phyloP scores from a whole-genome alignment of 2,113 vertebrate species.

The Crocuta crocuta region DNA sequence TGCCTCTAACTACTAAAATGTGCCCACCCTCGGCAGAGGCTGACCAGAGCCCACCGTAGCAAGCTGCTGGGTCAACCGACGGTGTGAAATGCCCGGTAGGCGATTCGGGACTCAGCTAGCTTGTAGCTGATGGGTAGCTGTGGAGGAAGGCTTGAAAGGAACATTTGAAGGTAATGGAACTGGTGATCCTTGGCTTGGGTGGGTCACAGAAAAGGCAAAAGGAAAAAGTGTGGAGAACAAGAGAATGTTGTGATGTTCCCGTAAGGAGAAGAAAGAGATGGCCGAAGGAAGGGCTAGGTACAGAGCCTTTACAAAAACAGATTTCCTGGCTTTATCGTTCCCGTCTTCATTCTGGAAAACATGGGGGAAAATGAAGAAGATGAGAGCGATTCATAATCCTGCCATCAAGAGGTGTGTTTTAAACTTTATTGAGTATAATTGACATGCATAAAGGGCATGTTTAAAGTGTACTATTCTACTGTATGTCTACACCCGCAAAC shows the following conservation, averaged over 20 bases:
- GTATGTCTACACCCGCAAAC: neutral
- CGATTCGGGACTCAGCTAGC: neutral
- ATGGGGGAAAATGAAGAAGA: neutral
- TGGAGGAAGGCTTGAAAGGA: neutral
- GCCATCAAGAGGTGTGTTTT: neutral
- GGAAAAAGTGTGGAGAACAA: neutral
- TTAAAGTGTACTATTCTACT: neutral
- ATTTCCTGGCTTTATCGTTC: neutral
- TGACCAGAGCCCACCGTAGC: neutral
- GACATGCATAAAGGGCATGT: neutral
- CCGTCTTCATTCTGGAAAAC: neutral
- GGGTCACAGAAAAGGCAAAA: neutral
- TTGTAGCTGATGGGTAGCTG: neutral
- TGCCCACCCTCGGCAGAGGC: neutral
- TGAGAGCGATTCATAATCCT: neutral
- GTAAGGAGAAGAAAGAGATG: neutral
- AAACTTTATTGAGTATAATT: neutral
- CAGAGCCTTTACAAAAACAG: neutral
- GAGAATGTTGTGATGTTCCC: neutral
- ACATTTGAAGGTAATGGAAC: neutral
- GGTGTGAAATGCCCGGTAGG: rapidly evolving
- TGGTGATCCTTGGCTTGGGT: too few species aligned
- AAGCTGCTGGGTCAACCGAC: neutral
- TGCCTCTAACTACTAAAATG: neutral
- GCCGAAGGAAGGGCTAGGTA: neutral